Percentiles rank a stretch among this genome's conserved stretches.
These are phyloP conservation scores for Rhadina sibilatrix DNA, from an alignment of 2,113 vertebrate genomes.

Conservation along the genomic window DNA sequence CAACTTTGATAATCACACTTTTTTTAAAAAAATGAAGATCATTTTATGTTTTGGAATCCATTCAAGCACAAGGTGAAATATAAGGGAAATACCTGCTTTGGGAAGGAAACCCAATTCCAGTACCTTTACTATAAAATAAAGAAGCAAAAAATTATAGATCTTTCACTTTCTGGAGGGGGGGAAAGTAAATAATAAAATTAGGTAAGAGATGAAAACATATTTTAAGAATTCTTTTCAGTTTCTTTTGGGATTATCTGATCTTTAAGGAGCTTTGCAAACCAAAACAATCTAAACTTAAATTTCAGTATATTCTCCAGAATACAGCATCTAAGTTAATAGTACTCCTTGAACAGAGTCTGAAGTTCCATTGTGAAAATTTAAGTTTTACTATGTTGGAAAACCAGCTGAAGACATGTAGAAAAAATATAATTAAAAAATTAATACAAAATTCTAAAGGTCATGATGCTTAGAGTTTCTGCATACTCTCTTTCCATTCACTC, in stretches of 20 bases:
- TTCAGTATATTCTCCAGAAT: background rate
- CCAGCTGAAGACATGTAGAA: background rate
- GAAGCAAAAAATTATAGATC: background rate
- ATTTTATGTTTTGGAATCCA: background rate
- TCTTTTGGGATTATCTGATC: background rate
- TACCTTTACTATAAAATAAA: background rate
- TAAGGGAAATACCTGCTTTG: background rate
- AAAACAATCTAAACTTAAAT: background rate
- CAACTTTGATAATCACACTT: background rate
- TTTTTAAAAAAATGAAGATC: background rate
- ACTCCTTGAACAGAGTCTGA: background rate
- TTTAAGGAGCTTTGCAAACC: background rate
- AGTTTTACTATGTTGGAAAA: background rate
- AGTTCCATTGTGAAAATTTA: background rate
- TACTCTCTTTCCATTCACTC: background rate
- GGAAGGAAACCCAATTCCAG: background rate
- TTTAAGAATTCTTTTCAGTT: background rate
- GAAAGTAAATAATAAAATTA: background rate
- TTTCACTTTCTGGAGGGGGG: background rate
- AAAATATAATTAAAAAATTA: background rate
- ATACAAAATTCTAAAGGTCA: background rate
- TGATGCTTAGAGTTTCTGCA: background rate
- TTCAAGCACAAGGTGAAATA: background rate
- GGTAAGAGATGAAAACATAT: background rate
- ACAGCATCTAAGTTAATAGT: background rate